phyloP scores from a whole-genome alignment of 2,888 invertebrate species.

The Cheilosia vernalis region DNA sequence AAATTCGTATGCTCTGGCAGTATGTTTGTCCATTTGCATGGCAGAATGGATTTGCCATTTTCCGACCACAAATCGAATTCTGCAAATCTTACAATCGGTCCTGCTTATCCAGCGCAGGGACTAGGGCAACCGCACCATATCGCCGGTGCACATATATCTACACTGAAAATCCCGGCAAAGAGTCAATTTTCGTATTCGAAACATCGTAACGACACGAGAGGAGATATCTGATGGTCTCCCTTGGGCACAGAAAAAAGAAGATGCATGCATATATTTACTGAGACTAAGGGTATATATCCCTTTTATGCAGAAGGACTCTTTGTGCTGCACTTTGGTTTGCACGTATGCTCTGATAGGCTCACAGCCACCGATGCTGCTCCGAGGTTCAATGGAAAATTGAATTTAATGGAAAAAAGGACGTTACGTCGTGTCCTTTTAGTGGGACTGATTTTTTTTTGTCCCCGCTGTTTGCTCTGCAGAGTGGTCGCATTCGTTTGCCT shows the following conservation, averaged over 20 bases:
- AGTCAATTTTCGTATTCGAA: slow-evolving; percentile 45
- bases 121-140: background rate
- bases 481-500: slow-evolving; percentile 24
- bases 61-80: slow-evolving; percentile 67
- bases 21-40: slow-evolving; percentile 37
- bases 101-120: slow-evolving; percentile 49
- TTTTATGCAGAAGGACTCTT: slow-evolving; percentile 33
- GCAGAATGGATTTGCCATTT: slow-evolving; percentile 57
- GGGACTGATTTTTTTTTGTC: slow-evolving; percentile 20
- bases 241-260: background rate
- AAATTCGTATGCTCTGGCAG: slow-evolving; percentile 1
- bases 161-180: slow-evolving; percentile 26
- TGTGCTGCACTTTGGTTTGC: slow-evolving; percentile 50
- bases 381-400: slow-evolving; percentile 59
- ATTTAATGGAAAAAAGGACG: slow-evolving; percentile 64
- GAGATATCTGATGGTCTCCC: background rate
- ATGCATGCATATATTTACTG: slow-evolving; percentile 54
- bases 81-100: slow-evolving; percentile 65
- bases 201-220: slow-evolving; percentile 24
- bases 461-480: background rate
- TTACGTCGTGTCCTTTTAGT: slow-evolving; percentile 28
- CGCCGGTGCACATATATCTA: background rate
- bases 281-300: slow-evolving; percentile 9
- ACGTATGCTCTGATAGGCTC: slow-evolving; percentile 48
- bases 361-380: slow-evolving; percentile 13